Evolutionary conservation across 2,113 vertebrate species (phyloP).

Genomic region (Syrrhaptes paradoxus): DNA sequence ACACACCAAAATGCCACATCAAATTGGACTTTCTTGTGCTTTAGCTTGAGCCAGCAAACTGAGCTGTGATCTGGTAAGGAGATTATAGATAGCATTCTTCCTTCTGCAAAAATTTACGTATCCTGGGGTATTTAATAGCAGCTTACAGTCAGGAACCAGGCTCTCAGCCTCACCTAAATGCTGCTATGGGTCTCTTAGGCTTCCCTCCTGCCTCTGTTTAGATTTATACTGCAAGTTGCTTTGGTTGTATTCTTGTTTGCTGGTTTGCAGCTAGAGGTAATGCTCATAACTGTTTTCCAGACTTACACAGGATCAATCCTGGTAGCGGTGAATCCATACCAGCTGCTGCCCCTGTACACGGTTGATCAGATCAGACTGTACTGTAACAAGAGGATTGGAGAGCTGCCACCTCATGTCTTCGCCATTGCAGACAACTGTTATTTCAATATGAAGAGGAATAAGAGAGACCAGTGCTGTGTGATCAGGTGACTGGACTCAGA

Average conservation of each 20-base stretch:
- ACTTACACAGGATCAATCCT: slow-evolving; percentile 97
- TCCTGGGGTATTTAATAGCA: background rate
- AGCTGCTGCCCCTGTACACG: slow-evolving; percentile 91
- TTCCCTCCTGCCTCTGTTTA: background rate
- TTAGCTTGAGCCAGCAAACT: background rate
- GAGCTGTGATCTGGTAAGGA: background rate
- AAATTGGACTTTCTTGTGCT: background rate
- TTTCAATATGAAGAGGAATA: slow-evolving; percentile 90
- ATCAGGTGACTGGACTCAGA: slow-evolving; percentile 84
- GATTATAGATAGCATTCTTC: background rate
- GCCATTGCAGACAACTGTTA: slow-evolving; percentile 94
- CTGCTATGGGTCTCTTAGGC: background rate
- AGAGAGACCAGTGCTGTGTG: slow-evolving; percentile 90
- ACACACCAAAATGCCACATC: background rate
- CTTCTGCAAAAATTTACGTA: background rate
- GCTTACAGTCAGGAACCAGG: background rate
- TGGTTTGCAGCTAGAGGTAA: background rate
- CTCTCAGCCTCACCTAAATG: background rate
- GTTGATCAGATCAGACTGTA: slow-evolving; percentile 88
- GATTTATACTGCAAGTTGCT: background rate
- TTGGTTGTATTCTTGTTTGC: background rate
- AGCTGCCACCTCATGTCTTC: slow-evolving; percentile 92
- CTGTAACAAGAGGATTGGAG: slow-evolving; percentile 84
- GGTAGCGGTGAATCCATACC: slow-evolving; percentile 96
- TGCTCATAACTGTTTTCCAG: slow-evolving; percentile 66